These are phyloP conservation scores for Telmatochromis sp. DNA, from an alignment of 2,113 vertebrate genomes.

Conservation along the genomic window DNA sequence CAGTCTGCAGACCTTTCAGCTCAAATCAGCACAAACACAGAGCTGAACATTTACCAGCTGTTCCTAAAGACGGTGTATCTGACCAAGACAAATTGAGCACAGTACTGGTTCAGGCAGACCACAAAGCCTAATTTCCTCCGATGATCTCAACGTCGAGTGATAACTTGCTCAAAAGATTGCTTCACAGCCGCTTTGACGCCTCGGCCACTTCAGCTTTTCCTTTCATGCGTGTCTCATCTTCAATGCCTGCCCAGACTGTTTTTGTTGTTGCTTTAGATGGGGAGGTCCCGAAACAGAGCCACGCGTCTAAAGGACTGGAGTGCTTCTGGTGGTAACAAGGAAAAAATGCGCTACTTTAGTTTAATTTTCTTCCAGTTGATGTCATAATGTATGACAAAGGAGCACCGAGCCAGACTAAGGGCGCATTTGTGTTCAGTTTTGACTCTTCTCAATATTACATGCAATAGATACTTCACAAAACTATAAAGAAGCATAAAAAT, in stretches of 20 bases:
- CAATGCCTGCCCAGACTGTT: neutral
- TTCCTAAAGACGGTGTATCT: neutral
- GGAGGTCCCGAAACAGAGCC: neutral
- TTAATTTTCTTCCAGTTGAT: neutral
- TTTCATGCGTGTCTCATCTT: neutral
- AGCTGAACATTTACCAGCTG: neutral
- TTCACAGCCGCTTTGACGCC: neutral
- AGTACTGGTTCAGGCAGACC: accelerated
- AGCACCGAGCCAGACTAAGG: neutral
- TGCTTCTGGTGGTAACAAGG: neutral
- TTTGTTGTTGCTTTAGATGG: neutral
- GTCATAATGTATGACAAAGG: neutral
- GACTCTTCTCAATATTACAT: neutral
- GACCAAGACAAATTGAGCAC: neutral
- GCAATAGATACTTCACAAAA: neutral
- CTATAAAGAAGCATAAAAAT: neutral
- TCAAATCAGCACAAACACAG: neutral
- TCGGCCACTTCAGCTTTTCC: neutral
- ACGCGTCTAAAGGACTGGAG: neutral
- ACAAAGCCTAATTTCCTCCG: neutral
- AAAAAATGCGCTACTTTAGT: neutral
- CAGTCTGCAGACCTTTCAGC: neutral
- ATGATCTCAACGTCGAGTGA: neutral
- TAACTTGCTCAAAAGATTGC: neutral
- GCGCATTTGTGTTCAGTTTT: accelerated